These are phyloP conservation scores for Hypomecis atomaria DNA, from an alignment of 2,888 invertebrate genomes.

Conservation along the genomic window DNA sequence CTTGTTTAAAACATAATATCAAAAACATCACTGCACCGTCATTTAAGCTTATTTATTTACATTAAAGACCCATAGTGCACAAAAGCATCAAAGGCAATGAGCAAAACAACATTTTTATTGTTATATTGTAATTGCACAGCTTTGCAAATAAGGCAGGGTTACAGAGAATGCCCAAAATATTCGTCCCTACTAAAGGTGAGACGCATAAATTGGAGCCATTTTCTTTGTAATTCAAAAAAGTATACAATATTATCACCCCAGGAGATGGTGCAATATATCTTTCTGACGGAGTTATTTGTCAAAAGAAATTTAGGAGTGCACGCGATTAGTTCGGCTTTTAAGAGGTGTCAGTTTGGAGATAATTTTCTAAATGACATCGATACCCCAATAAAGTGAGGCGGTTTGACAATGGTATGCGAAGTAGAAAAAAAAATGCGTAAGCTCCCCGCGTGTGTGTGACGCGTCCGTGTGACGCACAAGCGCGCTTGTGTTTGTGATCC, in stretches of 20 bases:
- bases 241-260: slow-evolving; percentile 31
- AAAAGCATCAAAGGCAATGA: slow-evolving; percentile 41
- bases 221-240: slow-evolving; percentile 40
- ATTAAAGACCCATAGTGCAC: slow-evolving; percentile 41
- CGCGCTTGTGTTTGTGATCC: slow-evolving; percentile 55
- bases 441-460: slow-evolving; percentile 54
- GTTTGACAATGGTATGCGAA: slow-evolving; percentile 68
- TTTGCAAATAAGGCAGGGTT: slow-evolving; percentile 52
- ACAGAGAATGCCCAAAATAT: slow-evolving; percentile 43
- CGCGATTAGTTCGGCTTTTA: slow-evolving; percentile 55
- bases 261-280: slow-evolving; percentile 40
- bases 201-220: slow-evolving; percentile 47
- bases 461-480: slow-evolving; percentile 53
- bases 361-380: slow-evolving; percentile 66
- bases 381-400: slow-evolving; percentile 70
- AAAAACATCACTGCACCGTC: slow-evolving; percentile 37
- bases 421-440: slow-evolving; percentile 71
- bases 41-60: slow-evolving; percentile 42
- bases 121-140: slow-evolving; percentile 47
- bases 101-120: slow-evolving; percentile 49
- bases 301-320: slow-evolving; percentile 46
- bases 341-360: slow-evolving; percentile 48
- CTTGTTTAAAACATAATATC: slow-evolving; percentile 23
- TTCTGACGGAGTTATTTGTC: slow-evolving; percentile 46
- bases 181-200: slow-evolving; percentile 52